Conservation (phyloP, 1,140 invertebrate species). For the Laodelphax striatellus region DNA sequence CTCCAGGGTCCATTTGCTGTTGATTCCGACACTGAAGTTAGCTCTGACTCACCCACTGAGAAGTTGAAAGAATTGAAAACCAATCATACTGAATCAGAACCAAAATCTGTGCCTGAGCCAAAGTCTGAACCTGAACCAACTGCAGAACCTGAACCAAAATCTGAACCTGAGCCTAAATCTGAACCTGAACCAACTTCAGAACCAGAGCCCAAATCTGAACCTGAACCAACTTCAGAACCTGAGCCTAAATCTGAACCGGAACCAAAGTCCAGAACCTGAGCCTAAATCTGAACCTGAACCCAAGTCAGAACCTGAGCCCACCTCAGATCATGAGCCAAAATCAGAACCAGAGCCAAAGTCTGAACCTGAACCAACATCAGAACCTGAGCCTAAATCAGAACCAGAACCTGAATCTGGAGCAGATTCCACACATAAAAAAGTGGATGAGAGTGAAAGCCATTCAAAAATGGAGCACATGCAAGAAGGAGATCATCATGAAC, state of each 20-base stretch:
- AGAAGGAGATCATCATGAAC: neutral
- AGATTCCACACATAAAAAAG: neutral
- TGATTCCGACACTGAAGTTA: constrained; percentile 7
- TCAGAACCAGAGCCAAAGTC: constrained; percentile 26
- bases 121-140: constrained; percentile 17
- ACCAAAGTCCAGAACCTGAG: constrained; percentile 16
- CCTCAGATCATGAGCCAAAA: constrained; percentile 19
- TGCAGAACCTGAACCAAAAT: constrained; percentile 26
- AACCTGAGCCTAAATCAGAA: constrained; percentile 23
- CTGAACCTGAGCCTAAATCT: constrained; percentile 25
- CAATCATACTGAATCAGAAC: constrained; percentile 14
- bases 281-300: constrained; percentile 22
- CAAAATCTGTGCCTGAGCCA: constrained; percentile 19
- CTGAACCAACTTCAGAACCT: constrained; percentile 19
- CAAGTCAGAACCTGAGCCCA: constrained; percentile 20
- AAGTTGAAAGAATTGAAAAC: constrained; percentile 15
- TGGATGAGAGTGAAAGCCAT: neutral
- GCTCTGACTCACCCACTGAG: constrained; percentile 7
- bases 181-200: constrained; percentile 23
- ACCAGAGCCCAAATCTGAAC: constrained; percentile 19
- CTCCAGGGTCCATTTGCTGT: constrained; percentile 2
- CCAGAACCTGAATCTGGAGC: constrained; percentile 12
- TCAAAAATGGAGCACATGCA: neutral
- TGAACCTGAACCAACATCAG: constrained; percentile 20
- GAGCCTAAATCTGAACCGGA: constrained; percentile 21